Percentiles rank a stretch among this genome's conserved stretches.
Evolutionary conservation across 2,888 invertebrate genomes (phyloP).

Genomic region (Limnephilus marmoratus): DNA sequence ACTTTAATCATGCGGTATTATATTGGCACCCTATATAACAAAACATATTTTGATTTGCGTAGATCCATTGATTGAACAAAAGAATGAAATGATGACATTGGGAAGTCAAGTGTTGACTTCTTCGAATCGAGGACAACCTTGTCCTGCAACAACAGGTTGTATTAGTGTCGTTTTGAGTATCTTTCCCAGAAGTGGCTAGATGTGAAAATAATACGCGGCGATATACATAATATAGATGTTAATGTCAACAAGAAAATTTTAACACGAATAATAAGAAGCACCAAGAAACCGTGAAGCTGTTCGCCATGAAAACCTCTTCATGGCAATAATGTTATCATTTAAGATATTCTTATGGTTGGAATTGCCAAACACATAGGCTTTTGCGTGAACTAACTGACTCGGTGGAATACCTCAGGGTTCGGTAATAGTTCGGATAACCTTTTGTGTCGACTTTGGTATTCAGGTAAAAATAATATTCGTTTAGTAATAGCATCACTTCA

Average conservation of each 20-base stretch:
- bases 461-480: not conserved
- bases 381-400: not conserved
- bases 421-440: not conserved
- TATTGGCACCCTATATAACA: not conserved
- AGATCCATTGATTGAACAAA: not conserved
- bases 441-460: not conserved
- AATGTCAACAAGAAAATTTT: not conserved
- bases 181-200: not conserved
- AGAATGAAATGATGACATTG: conserved; percentile 14
- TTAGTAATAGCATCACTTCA: not conserved
- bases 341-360: not conserved
- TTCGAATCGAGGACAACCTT: conserved; percentile 24
- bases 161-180: not conserved
- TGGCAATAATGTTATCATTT: not conserved
- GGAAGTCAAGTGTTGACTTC: not conserved
- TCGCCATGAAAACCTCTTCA: not conserved
- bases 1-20: not conserved
- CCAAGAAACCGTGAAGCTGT: not conserved
- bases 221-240: not conserved
- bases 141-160: not conserved
- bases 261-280: not conserved
- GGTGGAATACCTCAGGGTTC: not conserved
- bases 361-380: not conserved
- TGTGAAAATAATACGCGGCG: not conserved
- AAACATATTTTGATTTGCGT: conserved; percentile 23